phyloP scores from a whole-genome alignment of 2,797 vertebrate species.

The Phoeniculus purpureus region DNA sequence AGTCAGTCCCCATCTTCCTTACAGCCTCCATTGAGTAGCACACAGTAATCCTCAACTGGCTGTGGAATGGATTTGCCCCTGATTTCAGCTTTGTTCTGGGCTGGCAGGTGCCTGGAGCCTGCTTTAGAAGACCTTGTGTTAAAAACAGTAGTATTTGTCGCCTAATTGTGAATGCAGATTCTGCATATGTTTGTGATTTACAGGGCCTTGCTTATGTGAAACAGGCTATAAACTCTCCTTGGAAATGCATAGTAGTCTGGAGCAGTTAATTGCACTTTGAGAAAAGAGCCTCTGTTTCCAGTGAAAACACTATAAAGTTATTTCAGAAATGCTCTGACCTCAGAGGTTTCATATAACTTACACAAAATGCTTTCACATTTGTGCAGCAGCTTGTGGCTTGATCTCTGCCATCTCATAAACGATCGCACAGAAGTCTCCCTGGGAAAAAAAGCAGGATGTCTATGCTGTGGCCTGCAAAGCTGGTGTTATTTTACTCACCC shows the following conservation, averaged over 20 bases:
- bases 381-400: neutral
- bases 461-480: slow-evolving; percentile 21
- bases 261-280: slow-evolving; percentile 46
- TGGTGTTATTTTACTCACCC: slow-evolving; percentile 54
- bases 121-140: slow-evolving; percentile 26
- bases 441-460: slow-evolving; percentile 55
- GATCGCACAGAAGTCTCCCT: slow-evolving; percentile 57
- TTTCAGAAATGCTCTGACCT: slow-evolving; percentile 66
- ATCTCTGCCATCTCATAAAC: slow-evolving; percentile 56
- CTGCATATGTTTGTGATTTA: slow-evolving; percentile 67
- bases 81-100: slow-evolving; percentile 30
- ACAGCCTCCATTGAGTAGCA: too few species aligned
- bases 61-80: slow-evolving; percentile 31
- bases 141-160: slow-evolving; percentile 49
- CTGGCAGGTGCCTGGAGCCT: slow-evolving; percentile 63
- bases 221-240: slow-evolving; percentile 40
- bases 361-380: slow-evolving; percentile 61
- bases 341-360: slow-evolving; percentile 35
- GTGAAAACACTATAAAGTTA: slow-evolving; percentile 61
- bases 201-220: slow-evolving; percentile 39
- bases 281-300: slow-evolving; percentile 62
- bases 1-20: neutral
- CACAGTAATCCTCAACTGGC: neutral
- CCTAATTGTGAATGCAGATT: slow-evolving; percentile 55
- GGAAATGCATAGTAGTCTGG: slow-evolving; percentile 45